These are phyloP conservation scores for Philopedon plagiatum DNA, from an alignment of 2,888 invertebrate species.

Conservation along the genomic window DNA sequence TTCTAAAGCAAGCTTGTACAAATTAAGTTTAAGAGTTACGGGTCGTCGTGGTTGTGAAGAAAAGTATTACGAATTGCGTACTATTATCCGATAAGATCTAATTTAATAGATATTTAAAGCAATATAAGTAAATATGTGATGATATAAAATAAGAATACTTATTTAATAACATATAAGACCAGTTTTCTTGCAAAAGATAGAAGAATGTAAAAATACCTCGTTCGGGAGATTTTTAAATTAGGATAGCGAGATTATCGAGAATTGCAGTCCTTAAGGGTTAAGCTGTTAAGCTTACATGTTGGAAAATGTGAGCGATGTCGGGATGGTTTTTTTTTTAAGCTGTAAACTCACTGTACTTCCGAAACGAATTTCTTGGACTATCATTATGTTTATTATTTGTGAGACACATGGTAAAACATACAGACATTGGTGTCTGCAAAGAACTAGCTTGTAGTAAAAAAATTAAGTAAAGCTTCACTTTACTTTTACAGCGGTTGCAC, in stretches of 20 bases:
- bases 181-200: slow-evolving; percentile 26
- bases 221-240: neutral
- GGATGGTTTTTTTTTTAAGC: neutral
- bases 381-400: neutral
- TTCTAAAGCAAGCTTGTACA: slow-evolving; percentile 31
- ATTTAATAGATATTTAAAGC: slow-evolving; percentile 17
- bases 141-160: slow-evolving; percentile 23
- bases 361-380: neutral
- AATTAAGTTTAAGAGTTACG: slow-evolving; percentile 29
- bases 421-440: too few species aligned
- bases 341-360: neutral
- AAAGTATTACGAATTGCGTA: slow-evolving; percentile 34
- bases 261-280: neutral
- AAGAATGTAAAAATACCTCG: neutral
- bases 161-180: neutral
- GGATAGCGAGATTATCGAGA: too few species aligned
- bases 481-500: too few species aligned
- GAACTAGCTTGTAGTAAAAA: too few species aligned
- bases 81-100: slow-evolving; percentile 14
- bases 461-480: too few species aligned
- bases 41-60: slow-evolving; percentile 38
- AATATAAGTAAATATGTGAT: slow-evolving; percentile 32
- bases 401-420: too few species aligned
- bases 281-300: neutral
- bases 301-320: neutral